phyloP scores from a whole-genome alignment of 2,888 invertebrate genomes.

The Leuctra nigra region DNA sequence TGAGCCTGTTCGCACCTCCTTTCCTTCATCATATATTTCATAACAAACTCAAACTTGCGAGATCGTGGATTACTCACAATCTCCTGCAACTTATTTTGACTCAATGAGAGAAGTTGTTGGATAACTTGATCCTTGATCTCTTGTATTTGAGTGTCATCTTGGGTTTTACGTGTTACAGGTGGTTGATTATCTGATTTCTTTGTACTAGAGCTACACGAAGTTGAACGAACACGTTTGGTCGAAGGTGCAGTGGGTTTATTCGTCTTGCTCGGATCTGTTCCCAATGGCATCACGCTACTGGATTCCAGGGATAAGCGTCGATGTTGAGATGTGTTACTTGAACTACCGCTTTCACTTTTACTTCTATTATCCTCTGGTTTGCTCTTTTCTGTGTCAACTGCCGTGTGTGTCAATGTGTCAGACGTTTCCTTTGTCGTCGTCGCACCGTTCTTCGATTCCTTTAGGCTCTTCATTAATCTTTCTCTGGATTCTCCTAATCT shows the following conservation, averaged over 20 bases:
- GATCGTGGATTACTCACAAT: conserved; percentile 27
- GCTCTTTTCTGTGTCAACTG: not conserved
- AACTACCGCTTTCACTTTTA: not conserved
- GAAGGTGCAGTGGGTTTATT: not conserved
- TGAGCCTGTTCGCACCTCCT: conserved; percentile 23
- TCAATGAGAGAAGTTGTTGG: conserved; percentile 24
- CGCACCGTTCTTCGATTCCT: not conserved
- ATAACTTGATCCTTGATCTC: conserved; percentile 22
- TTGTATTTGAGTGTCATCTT: not conserved
- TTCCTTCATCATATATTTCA: conserved; percentile 28
- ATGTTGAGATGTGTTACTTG: not conserved
- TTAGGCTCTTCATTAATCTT: not conserved
- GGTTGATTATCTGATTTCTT: not conserved
- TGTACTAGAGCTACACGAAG: not conserved
- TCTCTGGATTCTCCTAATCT: conserved; percentile 1
- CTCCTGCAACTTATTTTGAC: conserved; percentile 25
- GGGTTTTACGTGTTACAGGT: not conserved
- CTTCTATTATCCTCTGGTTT: not conserved
- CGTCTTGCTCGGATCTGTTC: not conserved
- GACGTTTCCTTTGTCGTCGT: not conserved
- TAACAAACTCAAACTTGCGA: conserved; percentile 26
- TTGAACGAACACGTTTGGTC: not conserved
- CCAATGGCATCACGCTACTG: not conserved
- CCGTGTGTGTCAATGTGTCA: not conserved
- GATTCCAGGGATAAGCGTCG: conserved; percentile 1